These are phyloP conservation scores for Hippasteria phrygiana DNA, from an alignment of 53 echinoderm and acorn worm species.

Conservation along the genomic window DNA sequence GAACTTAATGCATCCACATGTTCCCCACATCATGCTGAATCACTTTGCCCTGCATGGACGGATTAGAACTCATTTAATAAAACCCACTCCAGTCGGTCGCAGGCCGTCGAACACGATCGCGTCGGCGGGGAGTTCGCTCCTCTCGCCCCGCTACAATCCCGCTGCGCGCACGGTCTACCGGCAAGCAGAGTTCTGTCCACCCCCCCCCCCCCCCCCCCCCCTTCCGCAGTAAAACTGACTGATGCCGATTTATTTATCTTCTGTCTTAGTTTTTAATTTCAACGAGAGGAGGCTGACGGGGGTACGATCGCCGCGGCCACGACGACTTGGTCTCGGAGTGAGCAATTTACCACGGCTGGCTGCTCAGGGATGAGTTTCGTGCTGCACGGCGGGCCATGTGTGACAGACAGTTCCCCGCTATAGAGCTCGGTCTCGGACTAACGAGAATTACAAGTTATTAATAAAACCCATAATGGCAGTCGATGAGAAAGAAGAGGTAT, in stretches of 20 bases:
- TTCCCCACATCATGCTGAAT: constrained; percentile 31
- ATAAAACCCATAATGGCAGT: constrained; percentile 56
- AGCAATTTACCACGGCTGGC: constrained; percentile 51
- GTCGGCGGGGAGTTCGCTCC: neutral
- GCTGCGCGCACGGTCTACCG: neutral
- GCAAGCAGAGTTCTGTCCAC: neutral
- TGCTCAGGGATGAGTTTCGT: constrained; percentile 20
- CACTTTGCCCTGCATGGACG: constrained; percentile 20
- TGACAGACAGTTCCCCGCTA: neutral
- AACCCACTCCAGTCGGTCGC: constrained; percentile 41
- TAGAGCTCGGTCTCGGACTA: neutral
- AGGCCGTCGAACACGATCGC: neutral
- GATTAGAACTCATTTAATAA: constrained; percentile 48
- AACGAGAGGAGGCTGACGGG: constrained; percentile 18
- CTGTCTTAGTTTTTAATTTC: constrained; percentile 37
- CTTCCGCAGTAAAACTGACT: neutral
- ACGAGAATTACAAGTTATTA: constrained; percentile 61
- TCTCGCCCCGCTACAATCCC: neutral
- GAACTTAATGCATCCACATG: constrained; percentile 36
- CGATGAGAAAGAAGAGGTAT: constrained; percentile 25
- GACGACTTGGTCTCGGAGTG: constrained; percentile 16
- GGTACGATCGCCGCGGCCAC: constrained; percentile 10
- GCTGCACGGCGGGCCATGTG: constrained; percentile 57
- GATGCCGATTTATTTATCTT: constrained; percentile 36
- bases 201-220: neutral